Evolutionary conservation across 1,140 invertebrate species (phyloP).

Genomic region (Platyura marginata): DNA sequence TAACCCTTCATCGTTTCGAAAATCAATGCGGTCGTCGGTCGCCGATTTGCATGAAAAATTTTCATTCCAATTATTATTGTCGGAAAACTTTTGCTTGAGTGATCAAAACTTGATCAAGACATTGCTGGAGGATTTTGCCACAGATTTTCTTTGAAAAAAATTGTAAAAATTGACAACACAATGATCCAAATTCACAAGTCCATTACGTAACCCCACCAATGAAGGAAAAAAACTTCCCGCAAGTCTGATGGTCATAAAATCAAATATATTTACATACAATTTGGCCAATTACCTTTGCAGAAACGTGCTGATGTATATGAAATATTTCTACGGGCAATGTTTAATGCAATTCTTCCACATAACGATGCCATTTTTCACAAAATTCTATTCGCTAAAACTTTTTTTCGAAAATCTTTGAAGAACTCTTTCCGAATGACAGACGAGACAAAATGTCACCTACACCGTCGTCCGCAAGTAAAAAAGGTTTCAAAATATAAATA

Average conservation of each 20-base stretch:
- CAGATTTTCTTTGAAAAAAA: neutral
- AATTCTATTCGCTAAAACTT: neutral
- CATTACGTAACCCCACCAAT: neutral
- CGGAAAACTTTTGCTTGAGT: no score
- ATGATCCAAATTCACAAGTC: neutral
- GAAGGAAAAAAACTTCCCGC: neutral
- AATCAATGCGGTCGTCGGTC: neutral
- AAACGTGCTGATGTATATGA: conserved; percentile 25
- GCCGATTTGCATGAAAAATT: no score
- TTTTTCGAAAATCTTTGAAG: neutral
- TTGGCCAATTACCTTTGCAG: conserved; percentile 24
- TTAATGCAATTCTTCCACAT: conserved; percentile 28
- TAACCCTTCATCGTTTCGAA: no score
- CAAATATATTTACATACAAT: neutral
- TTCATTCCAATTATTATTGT: no score
- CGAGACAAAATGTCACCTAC: no score
- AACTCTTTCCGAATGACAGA: no score
- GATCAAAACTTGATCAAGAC: neutral
- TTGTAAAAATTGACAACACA: neutral
- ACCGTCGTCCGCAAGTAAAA: no score
- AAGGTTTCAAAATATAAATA: no score
- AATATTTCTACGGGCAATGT: conserved; percentile 28
- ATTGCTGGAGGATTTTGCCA: neutral
- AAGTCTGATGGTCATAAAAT: neutral
- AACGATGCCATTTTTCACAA: conserved; percentile 35